A percentile compares a stretch with the other conserved stretches of the same genome.
phyloP scores from a whole-genome alignment of 2,888 invertebrate species.

The Shargacucullia verbasci region DNA sequence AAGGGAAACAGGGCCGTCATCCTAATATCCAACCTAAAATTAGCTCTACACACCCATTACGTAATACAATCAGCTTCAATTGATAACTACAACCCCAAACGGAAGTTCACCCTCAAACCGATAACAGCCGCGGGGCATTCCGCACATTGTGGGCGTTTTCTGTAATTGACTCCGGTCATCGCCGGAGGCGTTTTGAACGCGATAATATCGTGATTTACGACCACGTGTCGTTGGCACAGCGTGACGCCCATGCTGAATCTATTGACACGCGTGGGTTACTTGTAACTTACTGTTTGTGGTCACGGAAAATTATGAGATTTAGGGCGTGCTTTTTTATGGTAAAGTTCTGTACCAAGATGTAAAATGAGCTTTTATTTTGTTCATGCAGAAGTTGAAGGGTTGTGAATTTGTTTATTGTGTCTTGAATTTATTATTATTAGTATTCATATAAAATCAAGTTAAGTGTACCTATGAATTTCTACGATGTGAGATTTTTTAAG shows the following conservation, averaged over 20 bases:
- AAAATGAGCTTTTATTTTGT: slow-evolving; percentile 9
- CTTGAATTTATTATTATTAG: slow-evolving; percentile 23
- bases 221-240: slow-evolving; percentile 56
- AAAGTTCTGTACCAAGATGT: not conserved
- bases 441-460: too few species aligned
- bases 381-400: slow-evolving; percentile 19
- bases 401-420: slow-evolving; percentile 2
- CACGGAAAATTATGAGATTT: slow-evolving; percentile 21
- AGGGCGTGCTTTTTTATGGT: slow-evolving; percentile 23
- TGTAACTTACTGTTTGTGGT: slow-evolving; percentile 32
- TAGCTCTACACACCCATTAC: slow-evolving; percentile 26
- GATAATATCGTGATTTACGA: slow-evolving; percentile 65
- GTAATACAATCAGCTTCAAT: slow-evolving; percentile 37
- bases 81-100: slow-evolving; percentile 31
- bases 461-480: too few species aligned
- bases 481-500: too few species aligned
- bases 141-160: slow-evolving; percentile 52
- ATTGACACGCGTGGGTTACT: slow-evolving; percentile 49
- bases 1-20: not conserved
- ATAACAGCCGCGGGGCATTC: slow-evolving; percentile 51
- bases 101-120: slow-evolving; percentile 32
- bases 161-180: slow-evolving; percentile 56
- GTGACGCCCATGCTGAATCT: slow-evolving; percentile 55
- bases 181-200: slow-evolving; percentile 60
- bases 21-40: slow-evolving; percentile 13